Conservation (phyloP, 2,113 vertebrate genomes). For the Dasyurus viverrinus region DNA sequence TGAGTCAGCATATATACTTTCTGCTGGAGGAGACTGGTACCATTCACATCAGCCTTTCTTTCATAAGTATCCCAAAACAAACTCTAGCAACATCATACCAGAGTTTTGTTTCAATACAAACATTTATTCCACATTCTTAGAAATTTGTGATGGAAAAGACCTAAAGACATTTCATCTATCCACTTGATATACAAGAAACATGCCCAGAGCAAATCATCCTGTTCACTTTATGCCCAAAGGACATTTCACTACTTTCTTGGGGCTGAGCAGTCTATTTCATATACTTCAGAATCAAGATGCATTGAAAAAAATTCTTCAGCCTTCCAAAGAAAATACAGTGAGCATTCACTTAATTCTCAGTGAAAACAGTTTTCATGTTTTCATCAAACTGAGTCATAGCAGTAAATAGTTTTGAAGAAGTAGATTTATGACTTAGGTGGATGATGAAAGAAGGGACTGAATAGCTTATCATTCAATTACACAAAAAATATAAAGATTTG, state of each 20-base stretch:
- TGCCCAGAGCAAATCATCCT: conserved; percentile 71
- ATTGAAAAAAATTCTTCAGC: conserved; percentile 68
- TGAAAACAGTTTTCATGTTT: conserved; percentile 11
- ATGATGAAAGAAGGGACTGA: conserved; percentile 25
- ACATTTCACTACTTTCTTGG: conserved; percentile 65
- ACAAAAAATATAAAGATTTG: neutral
- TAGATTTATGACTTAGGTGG: neutral
- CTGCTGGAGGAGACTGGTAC: neutral
- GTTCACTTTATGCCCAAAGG: conserved; percentile 74
- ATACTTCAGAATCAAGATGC: conserved; percentile 69
- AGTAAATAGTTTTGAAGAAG: conserved; percentile 27
- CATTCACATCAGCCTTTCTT: neutral
- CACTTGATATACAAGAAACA: conserved; percentile 69
- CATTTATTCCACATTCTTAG: conserved; percentile 80
- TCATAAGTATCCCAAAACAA: conserved; percentile 42
- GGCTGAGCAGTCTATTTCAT: conserved; percentile 59
- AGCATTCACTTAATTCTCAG: neutral
- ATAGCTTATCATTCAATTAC: neutral
- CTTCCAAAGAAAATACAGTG: conserved; percentile 71
- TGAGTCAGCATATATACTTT: neutral
- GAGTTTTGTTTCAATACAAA: conserved; percentile 72
- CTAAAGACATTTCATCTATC: conserved; percentile 69
- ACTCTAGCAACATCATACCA: conserved; percentile 11
- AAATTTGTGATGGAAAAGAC: conserved; percentile 78
- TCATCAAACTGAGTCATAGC: conserved; percentile 51